A percentile compares a stretch with the other conserved stretches of the same genome.
Conservation (phyloP, 2,113 vertebrate species). For the Talpa occidentalis region DNA sequence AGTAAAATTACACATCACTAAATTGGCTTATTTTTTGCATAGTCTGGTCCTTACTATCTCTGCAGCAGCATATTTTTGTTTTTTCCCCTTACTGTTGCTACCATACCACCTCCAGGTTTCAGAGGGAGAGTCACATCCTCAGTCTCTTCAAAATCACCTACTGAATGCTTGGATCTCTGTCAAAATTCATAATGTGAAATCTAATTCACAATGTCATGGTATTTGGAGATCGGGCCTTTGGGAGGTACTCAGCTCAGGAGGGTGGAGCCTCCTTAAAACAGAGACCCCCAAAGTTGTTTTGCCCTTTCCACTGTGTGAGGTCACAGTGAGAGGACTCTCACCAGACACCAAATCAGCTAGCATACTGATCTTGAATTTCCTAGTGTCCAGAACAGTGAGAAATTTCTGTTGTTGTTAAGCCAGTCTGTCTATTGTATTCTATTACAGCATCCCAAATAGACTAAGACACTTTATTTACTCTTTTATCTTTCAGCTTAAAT, state of each 20-base stretch:
- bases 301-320: neutral
- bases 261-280: neutral
- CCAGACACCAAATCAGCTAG: neutral
- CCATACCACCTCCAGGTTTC: neutral
- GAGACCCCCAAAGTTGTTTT: neutral
- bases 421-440: neutral
- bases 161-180: neutral
- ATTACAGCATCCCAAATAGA: neutral
- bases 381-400: neutral
- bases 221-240: neutral
- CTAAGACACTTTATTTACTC: neutral
- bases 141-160: neutral
- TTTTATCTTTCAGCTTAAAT: neutral
- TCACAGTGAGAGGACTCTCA: neutral
- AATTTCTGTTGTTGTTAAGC: no score
- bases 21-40: neutral
- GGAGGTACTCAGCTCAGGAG: neutral
- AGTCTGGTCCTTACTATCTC: neutral
- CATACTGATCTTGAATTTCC: neutral
- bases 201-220: neutral
- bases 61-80: neutral
- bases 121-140: neutral
- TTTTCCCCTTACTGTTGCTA: neutral
- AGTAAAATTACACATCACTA: neutral
- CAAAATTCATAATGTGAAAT: neutral